Evolutionary conservation across 2,888 invertebrate species (phyloP).

Genomic region (Byasa hedistus): DNA sequence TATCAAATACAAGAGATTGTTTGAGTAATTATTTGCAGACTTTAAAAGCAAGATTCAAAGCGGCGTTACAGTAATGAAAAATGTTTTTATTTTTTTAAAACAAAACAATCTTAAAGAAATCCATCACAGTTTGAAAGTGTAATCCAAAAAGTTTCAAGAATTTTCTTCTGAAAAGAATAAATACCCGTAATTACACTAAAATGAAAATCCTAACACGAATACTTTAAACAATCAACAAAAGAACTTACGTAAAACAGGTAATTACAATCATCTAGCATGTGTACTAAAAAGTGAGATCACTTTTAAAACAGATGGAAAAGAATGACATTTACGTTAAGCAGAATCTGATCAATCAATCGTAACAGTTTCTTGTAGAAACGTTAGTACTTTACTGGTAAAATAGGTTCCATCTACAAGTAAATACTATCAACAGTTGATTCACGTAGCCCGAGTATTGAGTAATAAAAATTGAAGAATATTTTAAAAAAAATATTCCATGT

Average conservation of each 20-base stretch:
- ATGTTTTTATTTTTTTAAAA: slow-evolving; percentile 1
- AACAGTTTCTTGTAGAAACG: background rate
- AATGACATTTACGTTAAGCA: background rate
- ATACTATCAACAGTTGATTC: background rate
- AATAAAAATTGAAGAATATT: no score
- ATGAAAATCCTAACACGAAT: no score
- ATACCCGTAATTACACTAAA: no score
- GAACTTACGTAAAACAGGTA: no score
- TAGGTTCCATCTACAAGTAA: background rate
- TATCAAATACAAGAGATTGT: slow-evolving; percentile 1
- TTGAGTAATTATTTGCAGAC: slow-evolving; percentile 2
- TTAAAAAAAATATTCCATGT: no score
- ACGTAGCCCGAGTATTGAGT: no score
- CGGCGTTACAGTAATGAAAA: slow-evolving; percentile 1
- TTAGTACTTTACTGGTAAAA: background rate
- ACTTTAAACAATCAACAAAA: no score
- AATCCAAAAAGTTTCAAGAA: background rate
- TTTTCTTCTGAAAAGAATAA: background rate
- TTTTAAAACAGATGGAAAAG: background rate
- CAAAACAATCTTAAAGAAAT: background rate
- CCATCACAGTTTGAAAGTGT: background rate
- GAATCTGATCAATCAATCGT: background rate
- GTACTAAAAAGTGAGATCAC: no score
- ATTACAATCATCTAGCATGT: no score
- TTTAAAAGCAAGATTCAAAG: slow-evolving; percentile 1